Evolutionary conservation across 1,140 invertebrate genomes (phyloP), one percentile per base, ranked within the genome.

Genomic region (Papilio aristodemus): DNA sequence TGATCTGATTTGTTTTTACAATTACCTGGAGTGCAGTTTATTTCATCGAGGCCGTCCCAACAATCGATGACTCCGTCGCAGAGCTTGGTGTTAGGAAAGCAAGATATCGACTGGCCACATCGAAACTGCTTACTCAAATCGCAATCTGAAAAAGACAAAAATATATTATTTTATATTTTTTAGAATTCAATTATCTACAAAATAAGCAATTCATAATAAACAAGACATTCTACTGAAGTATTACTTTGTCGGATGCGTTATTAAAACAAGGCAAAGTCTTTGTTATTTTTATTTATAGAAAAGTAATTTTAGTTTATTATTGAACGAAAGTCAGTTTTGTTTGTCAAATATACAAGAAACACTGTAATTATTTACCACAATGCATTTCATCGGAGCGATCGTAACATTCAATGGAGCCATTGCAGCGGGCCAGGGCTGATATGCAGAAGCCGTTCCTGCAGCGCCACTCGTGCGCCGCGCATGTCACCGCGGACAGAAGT

Each of bases 51-150:
- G 17, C 94, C 95, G 85, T 96, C 96, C 95, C 95, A 96, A 79
- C 96, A 97, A 83, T 97, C 95, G 58, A 95, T 93, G 66, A 94
- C 91, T 36, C 95, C 94, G 85, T 97, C 94, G 84, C 96, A 97
- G 71, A 93, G 92, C 81, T 94, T 94, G 13, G 87, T 92, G 62
- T 94, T 92, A 14, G 94, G 92, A 68, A 97, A 92, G 85, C 96
- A 97, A 37, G 95, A 96, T 71, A 95, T 96, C 64, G 93, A 92
- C 75, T 95, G 95, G 46, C 95, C 94, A 81, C 96, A 97, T 46
- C 95, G 95, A 81, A 97, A 96, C 85, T 95, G 93, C 66, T 93
- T 95, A 11, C 92, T 86, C 62, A 94, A 86, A 79, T 95, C 92
- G 82, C 95, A 96, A 70, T 93, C 95, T 96, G 88, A 60, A 84